A percentile compares a stretch with the other conserved stretches of the same genome.
These are phyloP conservation scores for Stenoptilia bipunctidactyla DNA, from an alignment of 2,888 invertebrate genomes.

Conservation along the genomic window DNA sequence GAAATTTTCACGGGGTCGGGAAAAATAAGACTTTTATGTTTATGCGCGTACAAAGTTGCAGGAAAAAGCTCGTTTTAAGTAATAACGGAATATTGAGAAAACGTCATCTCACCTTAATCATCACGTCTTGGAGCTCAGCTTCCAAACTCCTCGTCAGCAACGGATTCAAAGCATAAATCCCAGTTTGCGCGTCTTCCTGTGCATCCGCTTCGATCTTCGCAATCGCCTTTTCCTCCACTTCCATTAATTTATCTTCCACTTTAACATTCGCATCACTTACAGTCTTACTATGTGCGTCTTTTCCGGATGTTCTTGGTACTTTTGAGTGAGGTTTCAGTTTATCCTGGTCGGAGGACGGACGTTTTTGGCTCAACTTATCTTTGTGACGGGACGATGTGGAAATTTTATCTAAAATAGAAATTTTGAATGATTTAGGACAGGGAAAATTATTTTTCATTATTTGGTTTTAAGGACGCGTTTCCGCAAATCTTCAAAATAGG, in stretches of 20 bases:
- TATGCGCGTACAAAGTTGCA: too few species aligned
- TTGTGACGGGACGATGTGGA: too few species aligned
- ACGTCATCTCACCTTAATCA: constrained; percentile 32
- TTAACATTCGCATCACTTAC: background rate
- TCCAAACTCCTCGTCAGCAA: constrained; percentile 26
- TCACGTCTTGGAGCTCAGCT: constrained; percentile 32
- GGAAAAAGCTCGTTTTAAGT: too few species aligned
- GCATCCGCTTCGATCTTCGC: background rate
- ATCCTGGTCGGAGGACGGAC: background rate
- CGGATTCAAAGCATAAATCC: background rate
- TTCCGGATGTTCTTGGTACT: background rate
- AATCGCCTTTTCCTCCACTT: background rate
- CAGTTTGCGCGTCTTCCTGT: background rate
- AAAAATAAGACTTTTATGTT: too few species aligned
- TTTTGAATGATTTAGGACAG: too few species aligned
- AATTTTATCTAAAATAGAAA: too few species aligned
- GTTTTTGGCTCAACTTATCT: background rate
- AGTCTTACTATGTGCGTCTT: background rate
- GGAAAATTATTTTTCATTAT: too few species aligned
- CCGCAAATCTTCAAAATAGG: too few species aligned
- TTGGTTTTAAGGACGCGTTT: too few species aligned
- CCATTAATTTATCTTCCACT: background rate
- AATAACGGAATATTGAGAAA: background rate
- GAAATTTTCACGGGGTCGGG: too few species aligned
- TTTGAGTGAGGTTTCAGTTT: background rate